These are phyloP conservation scores for Saimiri boliviensis DNA, from an alignment of 2,113 vertebrate species.

Conservation along the genomic window DNA sequence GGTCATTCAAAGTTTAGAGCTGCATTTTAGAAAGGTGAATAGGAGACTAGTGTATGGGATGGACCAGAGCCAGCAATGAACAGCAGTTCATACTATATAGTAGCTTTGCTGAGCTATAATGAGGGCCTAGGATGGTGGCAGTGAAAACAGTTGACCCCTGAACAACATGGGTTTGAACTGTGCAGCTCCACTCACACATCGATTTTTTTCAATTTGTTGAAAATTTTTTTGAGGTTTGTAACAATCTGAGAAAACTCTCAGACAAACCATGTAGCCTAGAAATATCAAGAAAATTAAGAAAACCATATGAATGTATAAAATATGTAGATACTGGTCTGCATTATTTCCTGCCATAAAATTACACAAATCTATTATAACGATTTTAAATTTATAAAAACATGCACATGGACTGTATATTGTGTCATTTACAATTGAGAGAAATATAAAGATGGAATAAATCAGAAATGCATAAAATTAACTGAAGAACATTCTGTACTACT, in stretches of 20 bases:
- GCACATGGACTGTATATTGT: not conserved
- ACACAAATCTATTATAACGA: not conserved
- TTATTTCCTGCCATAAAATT: not conserved
- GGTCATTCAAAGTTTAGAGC: not conserved
- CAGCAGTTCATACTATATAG: not conserved
- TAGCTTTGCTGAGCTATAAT: not conserved
- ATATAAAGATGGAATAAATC: not conserved
- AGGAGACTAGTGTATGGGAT: not conserved
- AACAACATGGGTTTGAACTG: not conserved
- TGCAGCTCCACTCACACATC: not conserved
- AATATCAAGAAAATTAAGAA: not conserved
- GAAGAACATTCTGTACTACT: not conserved
- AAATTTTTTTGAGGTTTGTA: not conserved
- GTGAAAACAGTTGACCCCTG: not conserved
- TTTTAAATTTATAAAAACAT: not conserved
- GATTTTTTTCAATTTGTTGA: not conserved
- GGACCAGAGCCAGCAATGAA: not conserved
- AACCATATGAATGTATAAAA: not conserved
- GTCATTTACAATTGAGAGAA: not conserved
- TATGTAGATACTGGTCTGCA: not conserved
- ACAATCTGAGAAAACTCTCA: not conserved
- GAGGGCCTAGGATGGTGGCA: not conserved
- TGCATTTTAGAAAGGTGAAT: slow-evolving; percentile 5
- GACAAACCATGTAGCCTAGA: not conserved
- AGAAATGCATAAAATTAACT: not conserved